phyloP scores from a whole-genome alignment of 2,888 invertebrate species.

The Eupsilia transversa region DNA sequence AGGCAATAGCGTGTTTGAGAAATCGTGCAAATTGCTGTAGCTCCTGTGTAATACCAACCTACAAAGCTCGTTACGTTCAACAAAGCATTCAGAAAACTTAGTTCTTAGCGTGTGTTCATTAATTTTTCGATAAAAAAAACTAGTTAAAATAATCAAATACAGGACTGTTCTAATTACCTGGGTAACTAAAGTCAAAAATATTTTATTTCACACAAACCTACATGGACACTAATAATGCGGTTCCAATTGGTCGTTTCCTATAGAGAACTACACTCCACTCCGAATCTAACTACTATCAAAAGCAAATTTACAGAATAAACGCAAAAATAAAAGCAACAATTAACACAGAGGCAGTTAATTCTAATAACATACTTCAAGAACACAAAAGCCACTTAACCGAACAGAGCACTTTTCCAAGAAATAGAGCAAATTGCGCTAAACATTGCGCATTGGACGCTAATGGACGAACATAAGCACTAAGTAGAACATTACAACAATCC shows the following conservation, averaged over 20 bases:
- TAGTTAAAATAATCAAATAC: fast-evolving
- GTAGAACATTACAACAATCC: constrained; percentile 39
- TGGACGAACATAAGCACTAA: constrained; percentile 56
- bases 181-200: too few species aligned
- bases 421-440: constrained; percentile 49
- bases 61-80: neutral
- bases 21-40: constrained; percentile 29
- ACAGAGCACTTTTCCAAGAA: constrained; percentile 24
- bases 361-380: constrained; percentile 19
- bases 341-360: constrained; percentile 6
- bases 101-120: neutral
- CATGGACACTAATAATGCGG: too few species aligned
- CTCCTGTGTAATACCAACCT: neutral
- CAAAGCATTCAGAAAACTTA: neutral
- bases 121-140: neutral
- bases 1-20: constrained; percentile 31
- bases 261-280: too few species aligned
- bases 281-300: neutral
- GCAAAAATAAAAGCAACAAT: constrained; percentile 4
- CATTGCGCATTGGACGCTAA: constrained; percentile 52
- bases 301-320: neutral
- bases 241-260: too few species aligned
- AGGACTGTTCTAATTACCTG: neutral
- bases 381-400: constrained; percentile 32
- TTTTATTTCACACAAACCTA: too few species aligned